Percentiles rank a stretch among this genome's conserved stretches.
Evolutionary conservation across 2,113 vertebrate species (phyloP).

Genomic region (Melanocharis versteri): DNA sequence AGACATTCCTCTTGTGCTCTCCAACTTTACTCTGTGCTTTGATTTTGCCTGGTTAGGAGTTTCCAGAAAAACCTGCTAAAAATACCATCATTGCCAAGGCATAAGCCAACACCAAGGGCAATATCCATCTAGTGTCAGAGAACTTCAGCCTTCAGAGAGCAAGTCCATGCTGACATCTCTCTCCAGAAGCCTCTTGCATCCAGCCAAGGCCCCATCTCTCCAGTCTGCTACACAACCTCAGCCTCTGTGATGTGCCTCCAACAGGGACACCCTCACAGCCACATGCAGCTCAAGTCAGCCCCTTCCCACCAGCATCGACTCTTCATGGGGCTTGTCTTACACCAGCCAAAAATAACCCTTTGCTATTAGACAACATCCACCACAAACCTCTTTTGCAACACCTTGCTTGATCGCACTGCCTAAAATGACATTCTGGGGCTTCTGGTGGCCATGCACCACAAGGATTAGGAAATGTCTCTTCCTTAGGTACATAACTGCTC

Average conservation of each 20-base stretch:
- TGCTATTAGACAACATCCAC: background rate
- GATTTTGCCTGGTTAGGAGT: background rate
- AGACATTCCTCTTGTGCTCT: background rate
- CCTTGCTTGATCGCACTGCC: background rate
- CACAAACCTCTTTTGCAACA: background rate
- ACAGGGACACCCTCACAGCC: background rate
- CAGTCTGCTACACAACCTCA: background rate
- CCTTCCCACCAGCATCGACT: background rate
- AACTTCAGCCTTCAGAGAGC: background rate
- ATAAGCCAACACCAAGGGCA: background rate
- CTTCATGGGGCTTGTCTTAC: background rate
- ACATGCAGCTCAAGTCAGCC: background rate
- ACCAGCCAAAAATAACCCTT: background rate
- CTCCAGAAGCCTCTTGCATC: background rate
- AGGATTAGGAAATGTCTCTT: background rate
- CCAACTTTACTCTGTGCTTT: background rate
- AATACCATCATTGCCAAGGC: background rate
- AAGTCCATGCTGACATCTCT: background rate
- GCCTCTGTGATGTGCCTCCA: background rate
- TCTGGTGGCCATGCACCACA: background rate
- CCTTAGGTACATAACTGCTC: background rate
- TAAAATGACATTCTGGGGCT: background rate
- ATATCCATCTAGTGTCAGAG: background rate
- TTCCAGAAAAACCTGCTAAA: constrained; percentile 5
- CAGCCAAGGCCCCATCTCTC: background rate